Evolutionary conservation across 2,113 vertebrate species (phyloP).

Genomic region (Archilochus colubris): DNA sequence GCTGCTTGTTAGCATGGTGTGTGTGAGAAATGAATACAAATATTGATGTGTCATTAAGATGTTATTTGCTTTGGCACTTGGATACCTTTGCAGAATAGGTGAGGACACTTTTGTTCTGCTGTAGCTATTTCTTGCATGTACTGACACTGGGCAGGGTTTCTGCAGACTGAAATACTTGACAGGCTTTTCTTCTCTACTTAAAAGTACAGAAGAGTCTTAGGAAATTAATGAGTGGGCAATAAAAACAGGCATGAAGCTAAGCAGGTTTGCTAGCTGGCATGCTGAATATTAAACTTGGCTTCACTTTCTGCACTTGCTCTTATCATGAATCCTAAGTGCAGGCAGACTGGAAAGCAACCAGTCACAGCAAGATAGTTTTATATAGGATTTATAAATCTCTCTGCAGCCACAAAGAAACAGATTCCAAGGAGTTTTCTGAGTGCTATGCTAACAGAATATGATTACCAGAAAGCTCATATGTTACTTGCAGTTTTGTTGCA

Average conservation of each 20-base stretch:
- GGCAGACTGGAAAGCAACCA: neutral
- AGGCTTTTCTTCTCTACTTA: neutral
- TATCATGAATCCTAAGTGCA: neutral
- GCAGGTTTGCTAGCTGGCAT: neutral
- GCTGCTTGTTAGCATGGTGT: neutral
- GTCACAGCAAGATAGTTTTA: neutral
- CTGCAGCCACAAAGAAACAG: neutral
- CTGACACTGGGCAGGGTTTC: neutral
- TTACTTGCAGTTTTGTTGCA: neutral
- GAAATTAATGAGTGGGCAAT: neutral
- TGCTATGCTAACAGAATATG: neutral
- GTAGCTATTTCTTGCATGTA: neutral
- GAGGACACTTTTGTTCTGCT: neutral
- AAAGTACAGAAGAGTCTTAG: neutral
- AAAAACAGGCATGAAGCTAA: neutral
- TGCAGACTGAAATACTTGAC: neutral
- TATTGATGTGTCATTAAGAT: neutral
- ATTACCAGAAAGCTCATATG: neutral
- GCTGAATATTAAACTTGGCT: neutral
- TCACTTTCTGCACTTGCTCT: neutral
- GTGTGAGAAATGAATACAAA: neutral
- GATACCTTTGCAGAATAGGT: neutral
- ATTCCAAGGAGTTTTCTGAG: neutral
- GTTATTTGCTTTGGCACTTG: neutral
- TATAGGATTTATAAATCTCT: neutral